Conservation (phyloP, 2,888 invertebrate species). For the Pollenia labialis region DNA sequence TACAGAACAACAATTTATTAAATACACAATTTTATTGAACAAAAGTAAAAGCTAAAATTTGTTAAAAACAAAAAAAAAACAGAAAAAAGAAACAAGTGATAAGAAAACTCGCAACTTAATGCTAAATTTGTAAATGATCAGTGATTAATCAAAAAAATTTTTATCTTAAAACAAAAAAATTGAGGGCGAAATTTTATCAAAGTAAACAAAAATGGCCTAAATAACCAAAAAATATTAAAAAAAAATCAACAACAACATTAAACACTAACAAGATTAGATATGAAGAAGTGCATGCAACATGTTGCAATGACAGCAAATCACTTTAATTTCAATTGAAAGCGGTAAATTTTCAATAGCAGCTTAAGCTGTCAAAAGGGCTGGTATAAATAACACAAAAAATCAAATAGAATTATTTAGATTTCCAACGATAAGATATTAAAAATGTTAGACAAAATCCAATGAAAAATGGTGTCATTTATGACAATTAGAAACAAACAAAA, state of each 20-base stretch:
- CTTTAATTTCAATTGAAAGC: neutral
- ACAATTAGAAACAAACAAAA: neutral
- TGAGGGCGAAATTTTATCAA: neutral
- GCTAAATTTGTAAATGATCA: conserved; percentile 12
- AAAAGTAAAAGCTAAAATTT: conserved; percentile 18
- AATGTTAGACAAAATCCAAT: neutral
- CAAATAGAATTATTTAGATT: neutral
- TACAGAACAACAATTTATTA: neutral
- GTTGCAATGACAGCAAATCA: conserved; percentile 55
- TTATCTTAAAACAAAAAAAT: conserved; percentile 7
- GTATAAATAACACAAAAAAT: conserved; percentile 30
- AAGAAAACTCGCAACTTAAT: conserved; percentile 10
- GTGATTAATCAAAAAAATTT: conserved; percentile 28
- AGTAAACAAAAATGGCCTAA: conserved; percentile 29
- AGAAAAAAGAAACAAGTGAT: conserved; percentile 1
- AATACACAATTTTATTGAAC: conserved; percentile 2
- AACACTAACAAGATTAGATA: conserved; percentile 57
- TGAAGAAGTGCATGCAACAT: conserved; percentile 60
- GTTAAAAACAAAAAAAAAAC: neutral
- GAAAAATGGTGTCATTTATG: conserved; percentile 1
- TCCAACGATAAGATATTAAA: conserved; percentile 50
- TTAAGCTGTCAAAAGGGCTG: conserved; percentile 4
- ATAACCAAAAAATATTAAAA: conserved; percentile 23
- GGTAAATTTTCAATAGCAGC: neutral
- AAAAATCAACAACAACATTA: neutral